A percentile compares a stretch with the other conserved stretches of the same genome.
phyloP scores from a whole-genome alignment of 2,797 vertebrate species.

The Pseudopleuronectes americanus region DNA sequence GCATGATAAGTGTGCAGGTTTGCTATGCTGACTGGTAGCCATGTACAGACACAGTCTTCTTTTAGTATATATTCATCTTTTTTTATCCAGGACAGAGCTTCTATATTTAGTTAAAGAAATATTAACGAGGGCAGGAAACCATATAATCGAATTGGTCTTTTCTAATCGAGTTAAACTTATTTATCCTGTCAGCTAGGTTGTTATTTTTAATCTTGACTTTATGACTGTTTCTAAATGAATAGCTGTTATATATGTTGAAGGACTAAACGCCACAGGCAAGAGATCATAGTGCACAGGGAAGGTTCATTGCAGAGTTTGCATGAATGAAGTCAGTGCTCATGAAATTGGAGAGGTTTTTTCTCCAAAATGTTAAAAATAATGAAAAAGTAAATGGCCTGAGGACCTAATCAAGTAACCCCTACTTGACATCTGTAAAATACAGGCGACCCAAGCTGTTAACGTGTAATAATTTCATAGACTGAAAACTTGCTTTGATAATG shows the following conservation, averaged over 20 bases:
- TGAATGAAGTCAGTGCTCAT: constrained; percentile 16
- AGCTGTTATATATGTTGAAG: constrained; percentile 62
- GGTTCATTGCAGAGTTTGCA: constrained; percentile 22
- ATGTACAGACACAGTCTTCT: constrained; percentile 42
- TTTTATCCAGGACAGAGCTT: constrained; percentile 40
- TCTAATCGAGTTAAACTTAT: constrained; percentile 36
- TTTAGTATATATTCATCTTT: constrained; percentile 41
- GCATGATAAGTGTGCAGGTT: constrained; percentile 30
- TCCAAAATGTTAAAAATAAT: constrained; percentile 35
- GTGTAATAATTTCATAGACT: no score
- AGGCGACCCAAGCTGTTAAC: no score
- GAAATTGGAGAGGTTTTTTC: constrained; percentile 37
- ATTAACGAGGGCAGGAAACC: constrained; percentile 16
- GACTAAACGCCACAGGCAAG: constrained; percentile 31
- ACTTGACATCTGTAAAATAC: no score
- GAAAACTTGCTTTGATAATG: neutral
- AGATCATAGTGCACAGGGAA: constrained; percentile 43
- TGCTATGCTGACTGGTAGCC: constrained; percentile 45
- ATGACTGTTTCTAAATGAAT: constrained; percentile 79
- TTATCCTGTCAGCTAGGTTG: constrained; percentile 15
- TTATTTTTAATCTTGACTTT: constrained; percentile 53
- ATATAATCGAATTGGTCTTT: constrained; percentile 26
- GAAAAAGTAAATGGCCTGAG: neutral
- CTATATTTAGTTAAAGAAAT: constrained; percentile 22
- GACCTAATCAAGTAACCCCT: no score